Base-by-base conservation (phyloP, 2,888 invertebrate species). In the Nephrotoma appendiculata region DNA sequence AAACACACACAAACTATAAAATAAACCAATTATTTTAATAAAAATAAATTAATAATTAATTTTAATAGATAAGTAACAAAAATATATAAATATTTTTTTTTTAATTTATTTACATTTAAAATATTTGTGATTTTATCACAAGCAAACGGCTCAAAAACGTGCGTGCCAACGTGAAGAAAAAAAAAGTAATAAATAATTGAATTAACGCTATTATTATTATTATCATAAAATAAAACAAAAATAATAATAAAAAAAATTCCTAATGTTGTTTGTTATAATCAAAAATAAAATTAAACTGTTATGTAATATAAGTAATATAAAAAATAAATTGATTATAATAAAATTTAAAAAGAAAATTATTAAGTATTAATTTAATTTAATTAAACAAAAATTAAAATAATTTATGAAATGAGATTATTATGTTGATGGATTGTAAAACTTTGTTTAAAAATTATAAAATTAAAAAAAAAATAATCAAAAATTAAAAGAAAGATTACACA, bases 241-340 rank as follows among this genome's bases (percentile, higher is more conserved):
- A 85, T 44, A 44, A 85, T 44, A 85, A 85, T 85, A 19, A 85
- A 85, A 45, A 45, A 85, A 85, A 85, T 19, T 85, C 85, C 85
- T 85, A 85, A 85, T 85, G 85, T 85, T 85, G 85, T 85, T 85
- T 85, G 85, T 85, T 85, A 85, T 85, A 85, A 85, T 85, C 85
- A 85, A 85, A 84, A 84, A 84, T 84, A 42, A 84, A 85, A 85
- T 44, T 44, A 85, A 85, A 85, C 85, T 85, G 85, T 85, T 85
- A 85, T 44, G 44, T 85, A 85, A 85, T 71, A 71, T 71, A 71
- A 71, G 71, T 71, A 71, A 71, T 71, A 71, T 71, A 71, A 31
- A 71, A 71, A 57, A 71, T 71, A 71, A 52, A 71, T 71, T 71
- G 71, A 71, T 71, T 71, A 71, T 71, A 71, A 84, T 84, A 84